Base-by-base conservation (phyloP, 92 coral and sea anemone genomes). In the Anthopleura xanthogrammica region DNA sequence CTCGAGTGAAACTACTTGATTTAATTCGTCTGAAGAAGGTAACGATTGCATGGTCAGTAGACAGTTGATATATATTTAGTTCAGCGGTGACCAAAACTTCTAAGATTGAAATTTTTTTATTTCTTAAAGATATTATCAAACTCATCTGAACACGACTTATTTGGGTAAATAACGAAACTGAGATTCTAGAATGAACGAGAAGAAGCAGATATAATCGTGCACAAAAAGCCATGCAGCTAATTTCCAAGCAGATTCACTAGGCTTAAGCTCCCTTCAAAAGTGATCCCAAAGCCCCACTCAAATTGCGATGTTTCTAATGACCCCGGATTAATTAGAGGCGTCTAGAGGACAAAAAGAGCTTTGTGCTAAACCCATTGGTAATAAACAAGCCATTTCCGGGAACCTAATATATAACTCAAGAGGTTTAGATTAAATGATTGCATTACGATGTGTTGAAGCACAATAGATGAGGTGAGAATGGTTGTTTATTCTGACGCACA, bases 311-410 rank as follows among this genome's bases (percentile, higher is more conserved):
- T 80, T 80, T 72, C 68, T 54, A 23, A 52, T 70, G 84, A 48
- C 58, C 77, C 46, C 1, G 79, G 85, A 82, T 82, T 82, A 82
- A 72, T 72, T 36, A 41, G 64, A 46, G 54, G 48, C 70, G 20
- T 73, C 62, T 58, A n/a, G 29, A 40, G 42, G 10, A 72, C 78
- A 68, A 77, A 77, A 58, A 43, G 48, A 12, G 73, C 41, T 85
- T 78, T 64, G 54, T 66, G 83, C 48, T 76, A 52, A 79, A 85
- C 46, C 88, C 76, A 85, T 79, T 55, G 48, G 72, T 76, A 79
- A 85, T 79, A 76, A 85, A 85, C 76, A 85, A 52, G 71, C 79
- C 60, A 85, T 85, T 85, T 85, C 88, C 88, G 88, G 83, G 52
- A 77, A 85, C 75, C 78, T 85, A 85, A 85, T 85, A 85, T 54